Evolutionary conservation across 2,888 invertebrate genomes (phyloP).

Genomic region (Cerceris rybyensis): DNA sequence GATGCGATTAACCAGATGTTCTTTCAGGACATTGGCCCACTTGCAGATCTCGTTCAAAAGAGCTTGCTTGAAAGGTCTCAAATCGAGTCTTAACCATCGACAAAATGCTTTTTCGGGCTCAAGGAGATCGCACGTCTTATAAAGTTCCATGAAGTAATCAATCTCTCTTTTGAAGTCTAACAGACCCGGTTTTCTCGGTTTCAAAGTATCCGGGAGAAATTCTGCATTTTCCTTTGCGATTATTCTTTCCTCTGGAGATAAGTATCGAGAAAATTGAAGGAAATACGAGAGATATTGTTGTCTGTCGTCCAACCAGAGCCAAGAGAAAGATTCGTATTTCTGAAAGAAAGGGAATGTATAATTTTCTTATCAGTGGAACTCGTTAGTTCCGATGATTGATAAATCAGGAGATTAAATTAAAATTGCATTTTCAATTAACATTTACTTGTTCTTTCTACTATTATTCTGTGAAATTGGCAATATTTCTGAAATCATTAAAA

Average conservation of each 20-base stretch:
- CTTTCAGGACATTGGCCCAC: conserved; percentile 94
- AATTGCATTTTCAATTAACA: too few species aligned
- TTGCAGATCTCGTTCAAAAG: conserved; percentile 92
- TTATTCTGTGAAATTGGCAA: background rate
- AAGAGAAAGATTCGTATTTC: conserved; percentile 87
- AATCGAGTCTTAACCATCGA: conserved; percentile 91
- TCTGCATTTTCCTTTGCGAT: conserved; percentile 82
- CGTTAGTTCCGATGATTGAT: background rate
- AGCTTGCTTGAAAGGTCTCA: conserved; percentile 90
- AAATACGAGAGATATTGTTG: conserved; percentile 90
- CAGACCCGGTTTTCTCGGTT: conserved; percentile 71
- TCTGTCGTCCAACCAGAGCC: conserved; percentile 92
- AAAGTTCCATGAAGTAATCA: conserved; percentile 91
- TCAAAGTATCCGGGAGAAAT: conserved; percentile 61
- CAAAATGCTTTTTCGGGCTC: conserved; percentile 87
- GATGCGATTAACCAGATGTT: conserved; percentile 92
- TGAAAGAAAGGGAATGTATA: conserved; percentile 17
- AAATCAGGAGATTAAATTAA: too few species aligned
- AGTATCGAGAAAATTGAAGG: conserved; percentile 87
- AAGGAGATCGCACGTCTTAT: conserved; percentile 88
- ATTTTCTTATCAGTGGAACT: background rate
- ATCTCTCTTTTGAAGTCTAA: conserved; percentile 82
- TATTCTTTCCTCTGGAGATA: conserved; percentile 87
- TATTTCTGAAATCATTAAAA: background rate
- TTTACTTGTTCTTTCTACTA: too few species aligned